A percentile compares a stretch with the other conserved stretches of the same genome.
These are phyloP conservation scores for Virgularia gustaviana DNA, from an alignment of 92 coral and sea anemone species.

Conservation along the genomic window DNA sequence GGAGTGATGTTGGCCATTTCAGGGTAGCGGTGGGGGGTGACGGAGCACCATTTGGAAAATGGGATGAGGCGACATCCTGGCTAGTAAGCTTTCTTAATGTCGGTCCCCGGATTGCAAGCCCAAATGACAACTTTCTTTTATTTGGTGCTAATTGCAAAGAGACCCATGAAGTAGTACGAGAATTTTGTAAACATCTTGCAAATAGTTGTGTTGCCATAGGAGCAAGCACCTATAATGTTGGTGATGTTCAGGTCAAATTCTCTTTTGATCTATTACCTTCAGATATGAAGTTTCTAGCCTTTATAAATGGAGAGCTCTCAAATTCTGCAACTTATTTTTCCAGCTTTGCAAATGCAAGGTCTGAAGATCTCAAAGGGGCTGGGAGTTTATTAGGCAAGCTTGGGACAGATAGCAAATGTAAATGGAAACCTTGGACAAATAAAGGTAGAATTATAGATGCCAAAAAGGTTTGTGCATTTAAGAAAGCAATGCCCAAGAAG, in stretches of 20 bases:
- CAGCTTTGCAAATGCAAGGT: constrained; percentile 58
- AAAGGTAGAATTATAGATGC: constrained; percentile 28
- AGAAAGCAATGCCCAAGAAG: constrained; percentile 22
- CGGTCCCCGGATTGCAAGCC: constrained; percentile 48
- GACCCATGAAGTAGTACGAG: constrained; percentile 26
- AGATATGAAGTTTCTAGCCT: constrained; percentile 63
- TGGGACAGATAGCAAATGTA: constrained; percentile 40
- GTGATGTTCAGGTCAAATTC: constrained; percentile 49
- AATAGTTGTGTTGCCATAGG: constrained; percentile 7
- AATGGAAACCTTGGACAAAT: constrained; percentile 55
- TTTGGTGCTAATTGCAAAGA: constrained; percentile 54
- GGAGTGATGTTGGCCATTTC: constrained; percentile 9
- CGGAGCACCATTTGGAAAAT: constrained; percentile 49
- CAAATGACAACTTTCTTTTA: constrained; percentile 15
- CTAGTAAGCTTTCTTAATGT: constrained; percentile 59
- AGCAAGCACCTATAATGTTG: constrained; percentile 21
- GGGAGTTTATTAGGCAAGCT: constrained; percentile 14
- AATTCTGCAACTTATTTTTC: constrained; percentile 62
- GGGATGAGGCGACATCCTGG: constrained; percentile 58
- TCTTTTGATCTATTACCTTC: constrained; percentile 51
- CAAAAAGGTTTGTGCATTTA: constrained; percentile 28
- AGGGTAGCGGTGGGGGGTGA: constrained; percentile 1
- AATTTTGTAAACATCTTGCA: background rate
- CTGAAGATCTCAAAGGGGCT: constrained; percentile 32
- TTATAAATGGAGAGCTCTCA: constrained; percentile 52